Conservation (phyloP, 2,113 vertebrate genomes). For the Genyomyrus donnyi region DNA sequence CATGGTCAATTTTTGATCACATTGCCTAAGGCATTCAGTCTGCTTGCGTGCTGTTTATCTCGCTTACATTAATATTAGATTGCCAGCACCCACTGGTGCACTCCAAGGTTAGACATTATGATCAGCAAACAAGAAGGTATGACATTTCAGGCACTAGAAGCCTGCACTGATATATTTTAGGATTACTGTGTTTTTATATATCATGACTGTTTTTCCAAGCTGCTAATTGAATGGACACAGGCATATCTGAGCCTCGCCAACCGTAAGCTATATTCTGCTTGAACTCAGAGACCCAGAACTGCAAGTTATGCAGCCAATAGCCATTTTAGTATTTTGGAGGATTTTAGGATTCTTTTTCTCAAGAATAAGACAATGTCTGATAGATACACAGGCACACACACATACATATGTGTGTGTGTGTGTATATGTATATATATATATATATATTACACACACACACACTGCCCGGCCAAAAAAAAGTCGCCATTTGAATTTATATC, state of each 20-base stretch:
- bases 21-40: background rate
- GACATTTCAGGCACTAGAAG: background rate
- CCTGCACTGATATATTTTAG: background rate
- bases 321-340: background rate
- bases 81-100: background rate
- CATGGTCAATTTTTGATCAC: background rate
- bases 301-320: background rate
- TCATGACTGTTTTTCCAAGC: background rate
- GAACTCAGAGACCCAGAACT: background rate
- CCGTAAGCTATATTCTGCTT: background rate
- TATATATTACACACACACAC: too few relatives aligned
- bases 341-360: background rate
- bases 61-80: background rate
- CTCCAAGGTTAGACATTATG: background rate
- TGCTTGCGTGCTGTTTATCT: background rate
- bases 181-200: background rate
- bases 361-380: background rate
- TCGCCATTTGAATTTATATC: too few relatives aligned
- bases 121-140: background rate
- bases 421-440: too few relatives aligned
- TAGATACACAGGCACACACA: too few relatives aligned
- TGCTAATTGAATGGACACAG: background rate
- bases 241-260: background rate
- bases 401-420: too few relatives aligned
- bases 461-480: too few relatives aligned